Conservation (phyloP, 2,113 vertebrate genomes). For the Phrynosoma platyrhinos region DNA sequence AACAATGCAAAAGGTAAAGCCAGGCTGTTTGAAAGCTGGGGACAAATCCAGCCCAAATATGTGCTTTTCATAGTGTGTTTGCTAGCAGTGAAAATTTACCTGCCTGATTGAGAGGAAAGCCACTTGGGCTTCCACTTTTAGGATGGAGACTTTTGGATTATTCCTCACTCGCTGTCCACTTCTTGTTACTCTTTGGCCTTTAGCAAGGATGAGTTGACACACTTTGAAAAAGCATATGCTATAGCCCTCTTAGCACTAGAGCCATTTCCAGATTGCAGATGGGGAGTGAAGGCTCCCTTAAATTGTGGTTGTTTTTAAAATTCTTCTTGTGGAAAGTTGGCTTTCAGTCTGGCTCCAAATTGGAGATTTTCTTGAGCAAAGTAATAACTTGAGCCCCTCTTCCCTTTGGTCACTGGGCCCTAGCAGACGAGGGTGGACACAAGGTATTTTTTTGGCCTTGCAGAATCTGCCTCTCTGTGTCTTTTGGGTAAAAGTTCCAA, state of each 20-base stretch:
- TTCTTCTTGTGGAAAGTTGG: too few species aligned
- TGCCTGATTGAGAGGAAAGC: neutral
- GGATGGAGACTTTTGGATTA: neutral
- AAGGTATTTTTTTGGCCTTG: too few species aligned
- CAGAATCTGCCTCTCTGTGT: too few species aligned
- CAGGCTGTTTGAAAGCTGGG: slow-evolving; percentile 26
- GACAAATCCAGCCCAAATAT: slow-evolving; percentile 43
- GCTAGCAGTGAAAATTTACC: neutral
- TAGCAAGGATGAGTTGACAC: neutral
- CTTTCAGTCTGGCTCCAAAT: neutral
- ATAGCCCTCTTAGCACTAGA: neutral
- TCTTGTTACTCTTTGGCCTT: neutral
- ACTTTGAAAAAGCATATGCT: neutral
- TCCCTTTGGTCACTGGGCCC: too few species aligned
- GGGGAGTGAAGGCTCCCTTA: neutral
- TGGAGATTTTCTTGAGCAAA: neutral
- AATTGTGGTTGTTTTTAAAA: too few species aligned
- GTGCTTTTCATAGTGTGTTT: slow-evolving; percentile 41
- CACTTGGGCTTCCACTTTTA: neutral
- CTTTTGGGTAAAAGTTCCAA: too few species aligned
- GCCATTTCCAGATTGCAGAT: neutral
- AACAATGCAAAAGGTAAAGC: slow-evolving; percentile 14
- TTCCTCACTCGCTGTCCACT: neutral
- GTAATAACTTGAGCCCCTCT: neutral
- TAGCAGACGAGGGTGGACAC: too few species aligned